These are phyloP conservation scores for Girardinichthys multiradiatus DNA, from an alignment of 2,113 vertebrate species.

Conservation along the genomic window DNA sequence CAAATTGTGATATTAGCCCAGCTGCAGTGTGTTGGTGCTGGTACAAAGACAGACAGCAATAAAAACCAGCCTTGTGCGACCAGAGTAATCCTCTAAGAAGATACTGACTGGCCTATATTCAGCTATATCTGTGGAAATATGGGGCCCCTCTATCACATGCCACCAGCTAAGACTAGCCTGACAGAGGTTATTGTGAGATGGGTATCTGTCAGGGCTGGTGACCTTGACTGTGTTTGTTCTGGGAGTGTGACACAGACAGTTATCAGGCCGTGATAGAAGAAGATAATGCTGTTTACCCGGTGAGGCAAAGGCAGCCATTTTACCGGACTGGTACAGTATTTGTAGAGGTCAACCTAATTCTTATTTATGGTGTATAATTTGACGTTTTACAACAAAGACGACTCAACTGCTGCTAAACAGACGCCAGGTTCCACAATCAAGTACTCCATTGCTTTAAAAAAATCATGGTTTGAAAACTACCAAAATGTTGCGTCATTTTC, in stretches of 20 bases:
- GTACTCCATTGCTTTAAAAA: neutral
- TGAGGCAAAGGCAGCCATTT: constrained; percentile 18
- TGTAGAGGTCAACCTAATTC: neutral
- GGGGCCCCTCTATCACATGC: constrained; percentile 27
- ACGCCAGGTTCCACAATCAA: neutral
- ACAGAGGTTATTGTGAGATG: constrained; percentile 47
- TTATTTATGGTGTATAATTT: neutral
- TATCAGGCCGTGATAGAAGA: constrained; percentile 31
- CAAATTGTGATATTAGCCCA: constrained; percentile 7
- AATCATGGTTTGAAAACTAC: neutral
- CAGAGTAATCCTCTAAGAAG: constrained; percentile 14
- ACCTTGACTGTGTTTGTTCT: constrained; percentile 53
- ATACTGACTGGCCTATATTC: constrained; percentile 41
- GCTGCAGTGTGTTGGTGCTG: constrained; percentile 9
- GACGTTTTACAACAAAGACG: neutral
- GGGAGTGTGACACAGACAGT: constrained; percentile 39
- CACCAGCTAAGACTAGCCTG: constrained; percentile 26
- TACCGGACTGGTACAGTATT: neutral
- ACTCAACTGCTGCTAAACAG: neutral
- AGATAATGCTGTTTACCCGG: constrained; percentile 40
- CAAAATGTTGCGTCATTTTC: neutral
- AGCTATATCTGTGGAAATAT: constrained; percentile 34
- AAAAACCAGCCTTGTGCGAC: constrained; percentile 27
- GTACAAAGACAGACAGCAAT: constrained; percentile 11
- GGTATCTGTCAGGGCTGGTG: constrained; percentile 32